phyloP scores from a whole-genome alignment of 2,113 vertebrate species.

The Bettongia penicillata region DNA sequence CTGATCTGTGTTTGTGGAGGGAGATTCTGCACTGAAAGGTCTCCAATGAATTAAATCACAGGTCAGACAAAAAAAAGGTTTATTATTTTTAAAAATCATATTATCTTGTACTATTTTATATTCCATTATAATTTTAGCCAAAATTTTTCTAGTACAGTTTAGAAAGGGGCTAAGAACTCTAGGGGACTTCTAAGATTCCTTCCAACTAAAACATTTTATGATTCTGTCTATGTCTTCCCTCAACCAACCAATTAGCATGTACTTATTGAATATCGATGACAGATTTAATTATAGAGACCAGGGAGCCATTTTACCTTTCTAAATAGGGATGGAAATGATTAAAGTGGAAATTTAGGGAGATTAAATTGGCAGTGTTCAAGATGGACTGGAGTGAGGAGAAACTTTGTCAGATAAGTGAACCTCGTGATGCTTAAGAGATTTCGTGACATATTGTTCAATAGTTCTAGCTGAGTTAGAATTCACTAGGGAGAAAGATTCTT shows the following conservation, averaged over 20 bases:
- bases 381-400: background rate
- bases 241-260: background rate
- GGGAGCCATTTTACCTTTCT: background rate
- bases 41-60: background rate
- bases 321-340: background rate
- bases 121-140: background rate
- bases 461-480: background rate
- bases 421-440: background rate
- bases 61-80: background rate
- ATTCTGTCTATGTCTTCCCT: background rate
- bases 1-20: background rate
- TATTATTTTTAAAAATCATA: background rate
- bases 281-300: background rate
- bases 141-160: background rate
- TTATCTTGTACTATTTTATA: background rate
- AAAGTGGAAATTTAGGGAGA: background rate
- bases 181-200: background rate
- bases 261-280: background rate
- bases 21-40: background rate
- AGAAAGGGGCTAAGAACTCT: background rate
- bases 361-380: background rate
- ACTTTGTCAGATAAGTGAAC: background rate
- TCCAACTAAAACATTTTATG: background rate
- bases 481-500: background rate
- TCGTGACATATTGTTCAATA: background rate